Conservation (phyloP, 2,888 invertebrate genomes). For the Calameuta idolon region DNA sequence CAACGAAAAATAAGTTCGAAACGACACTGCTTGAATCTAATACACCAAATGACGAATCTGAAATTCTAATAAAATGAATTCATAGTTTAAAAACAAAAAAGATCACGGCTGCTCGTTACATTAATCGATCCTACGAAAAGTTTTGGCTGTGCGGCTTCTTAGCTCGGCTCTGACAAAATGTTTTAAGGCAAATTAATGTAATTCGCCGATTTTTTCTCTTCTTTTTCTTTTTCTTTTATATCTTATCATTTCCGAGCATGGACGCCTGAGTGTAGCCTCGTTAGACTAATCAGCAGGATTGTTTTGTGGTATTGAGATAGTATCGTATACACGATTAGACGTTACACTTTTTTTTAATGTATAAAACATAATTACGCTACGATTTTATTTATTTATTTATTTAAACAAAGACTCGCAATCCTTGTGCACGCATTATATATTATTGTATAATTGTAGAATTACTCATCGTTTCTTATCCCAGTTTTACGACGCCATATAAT, state of each 20-base stretch:
- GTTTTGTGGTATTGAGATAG: background rate
- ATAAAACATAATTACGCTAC: background rate
- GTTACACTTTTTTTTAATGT: background rate
- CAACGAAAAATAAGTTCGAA: conserved; percentile 51
- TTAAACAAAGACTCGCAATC: background rate
- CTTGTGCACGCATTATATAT: background rate
- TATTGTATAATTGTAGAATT: background rate
- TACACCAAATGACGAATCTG: background rate
- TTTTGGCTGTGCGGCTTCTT: conserved; percentile 6
- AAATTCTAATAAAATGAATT: conserved; percentile 9
- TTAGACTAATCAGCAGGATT: conserved; percentile 2
- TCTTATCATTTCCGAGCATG: conserved; percentile 30
- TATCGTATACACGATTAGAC: background rate
- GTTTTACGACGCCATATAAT: background rate
- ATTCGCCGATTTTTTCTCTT: background rate
- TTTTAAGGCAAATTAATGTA: conserved; percentile 4
- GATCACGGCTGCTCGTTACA: background rate
- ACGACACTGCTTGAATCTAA: conserved; percentile 11
- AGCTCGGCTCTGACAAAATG: background rate
- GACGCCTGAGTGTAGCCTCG: background rate
- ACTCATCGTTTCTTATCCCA: background rate
- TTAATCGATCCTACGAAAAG: background rate
- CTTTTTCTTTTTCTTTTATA: conserved; percentile 21
- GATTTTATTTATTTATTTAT: background rate
- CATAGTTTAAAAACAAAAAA: background rate